Base-by-base conservation (phyloP, 2,888 invertebrate species). In the Lithophane leautieri region DNA sequence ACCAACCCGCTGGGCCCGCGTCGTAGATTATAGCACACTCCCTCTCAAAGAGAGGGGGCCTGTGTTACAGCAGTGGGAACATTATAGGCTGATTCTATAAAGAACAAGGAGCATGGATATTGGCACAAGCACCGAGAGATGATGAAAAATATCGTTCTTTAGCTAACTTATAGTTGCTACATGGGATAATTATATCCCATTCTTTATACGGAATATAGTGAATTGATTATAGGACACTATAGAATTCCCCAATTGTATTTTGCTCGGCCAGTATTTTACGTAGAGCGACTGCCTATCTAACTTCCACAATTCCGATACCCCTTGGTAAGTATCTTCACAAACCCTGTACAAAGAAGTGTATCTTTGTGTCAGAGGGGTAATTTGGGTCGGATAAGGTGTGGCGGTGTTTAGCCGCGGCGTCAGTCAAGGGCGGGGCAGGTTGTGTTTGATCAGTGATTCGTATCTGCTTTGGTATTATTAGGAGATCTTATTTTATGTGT, bases 371-470 rank as follows among this genome's bases (percentile, higher is more conserved):
- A 25, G 62, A 80, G 52, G 65, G 62, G 77, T 67, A 67, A 76
- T 82, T 78, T 65, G 50, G 61, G n/a, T 22, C 78, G 77, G 66
- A 54, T 67, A 40, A 52, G 81, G 79, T 56, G 80, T 34, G 82
- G 62, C 40, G 11, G n/a, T 73, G 62, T 70, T 76, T 70, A 56
- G 52, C 34, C 58, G 8, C n/a, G 44, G 54, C 73, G 73, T 71
- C 66, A 79, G 70, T 65, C 67, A 61, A 74, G 65, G 82, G 75
- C 34, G 71, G 62, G 72, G 54, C 14, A 0, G 25, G 34, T 16
- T 12, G 50, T 75, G 70, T 83, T 84, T 73, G 67, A 73, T 56
- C 75, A 60, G 67, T 6, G 1, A 65, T 76, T 76, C 25, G 54
- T 9, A 61, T 42, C 25, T 34, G 34, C 25, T 70, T 62, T 28